phyloP scores from a whole-genome alignment of 2,888 invertebrate genomes.

The Tipula lateralis region DNA sequence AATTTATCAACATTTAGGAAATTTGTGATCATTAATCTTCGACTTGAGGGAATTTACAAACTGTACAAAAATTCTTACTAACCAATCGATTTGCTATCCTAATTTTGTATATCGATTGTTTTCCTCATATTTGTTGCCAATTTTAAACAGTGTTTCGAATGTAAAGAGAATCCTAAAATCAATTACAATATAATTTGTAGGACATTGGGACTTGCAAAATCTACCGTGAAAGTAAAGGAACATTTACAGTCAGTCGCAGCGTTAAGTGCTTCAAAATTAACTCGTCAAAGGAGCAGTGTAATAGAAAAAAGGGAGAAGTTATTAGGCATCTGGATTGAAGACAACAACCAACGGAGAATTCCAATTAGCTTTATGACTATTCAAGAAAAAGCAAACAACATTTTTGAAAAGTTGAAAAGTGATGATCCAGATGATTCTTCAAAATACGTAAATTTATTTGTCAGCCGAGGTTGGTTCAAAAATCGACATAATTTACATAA shows the following conservation, averaged over 20 bases:
- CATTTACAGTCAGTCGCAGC: conserved; percentile 36
- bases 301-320: conserved; percentile 37
- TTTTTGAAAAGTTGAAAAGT: conserved; percentile 37
- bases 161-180: too few species aligned
- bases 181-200: too few species aligned
- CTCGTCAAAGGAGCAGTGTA: conserved; percentile 36
- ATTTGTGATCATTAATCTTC: too few species aligned
- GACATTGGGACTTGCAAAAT: too few species aligned
- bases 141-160: too few species aligned
- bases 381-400: conserved; percentile 37
- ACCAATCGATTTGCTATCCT: too few species aligned
- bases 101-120: too few species aligned
- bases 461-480: conserved; percentile 34
- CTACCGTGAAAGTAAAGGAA: conserved; percentile 35
- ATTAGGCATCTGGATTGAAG: conserved; percentile 36
- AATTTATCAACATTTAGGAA: too few species aligned
- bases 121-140: too few species aligned
- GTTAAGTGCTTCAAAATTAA: conserved; percentile 37
- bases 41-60: too few species aligned
- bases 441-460: conserved; percentile 33
- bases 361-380: conserved; percentile 38
- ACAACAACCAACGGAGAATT: conserved; percentile 35
- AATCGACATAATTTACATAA: too few species aligned
- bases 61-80: too few species aligned
- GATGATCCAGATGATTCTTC: conserved; percentile 35